Evolutionary conservation across 2,888 invertebrate species (phyloP).

Genomic region (Andrena hattorfiana): DNA sequence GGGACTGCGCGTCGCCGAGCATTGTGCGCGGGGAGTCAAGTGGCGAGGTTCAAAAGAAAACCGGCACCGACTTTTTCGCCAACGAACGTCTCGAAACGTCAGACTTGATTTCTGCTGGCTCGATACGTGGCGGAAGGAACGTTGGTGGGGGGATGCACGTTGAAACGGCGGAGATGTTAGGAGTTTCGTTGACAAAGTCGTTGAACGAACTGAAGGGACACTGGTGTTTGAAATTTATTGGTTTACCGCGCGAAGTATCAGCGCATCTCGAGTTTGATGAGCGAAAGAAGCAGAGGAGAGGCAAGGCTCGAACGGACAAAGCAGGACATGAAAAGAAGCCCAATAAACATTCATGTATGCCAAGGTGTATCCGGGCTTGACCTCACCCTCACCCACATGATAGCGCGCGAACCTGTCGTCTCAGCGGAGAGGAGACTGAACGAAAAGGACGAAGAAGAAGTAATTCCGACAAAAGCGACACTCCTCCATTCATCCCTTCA

Average conservation of each 20-base stretch:
- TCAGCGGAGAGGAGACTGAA: constrained; percentile 43
- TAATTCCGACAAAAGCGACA: constrained; percentile 77
- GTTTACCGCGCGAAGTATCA: not conserved
- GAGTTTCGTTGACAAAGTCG: not conserved
- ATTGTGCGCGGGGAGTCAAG: constrained; percentile 69
- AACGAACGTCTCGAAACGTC: constrained; percentile 60
- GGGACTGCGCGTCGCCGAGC: constrained; percentile 45
- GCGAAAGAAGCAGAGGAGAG: not conserved
- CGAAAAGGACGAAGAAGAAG: constrained; percentile 65
- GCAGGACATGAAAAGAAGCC: constrained; percentile 54
- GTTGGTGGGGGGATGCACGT: constrained; percentile 1
- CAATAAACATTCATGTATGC: constrained; percentile 78
- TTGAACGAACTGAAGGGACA: not conserved
- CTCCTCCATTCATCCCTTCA: constrained; percentile 75
- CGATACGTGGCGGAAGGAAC: not conserved
- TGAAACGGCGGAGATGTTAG: not conserved
- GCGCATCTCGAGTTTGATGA: not conserved
- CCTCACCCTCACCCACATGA: constrained; percentile 74
- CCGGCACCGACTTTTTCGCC: constrained; percentile 61
- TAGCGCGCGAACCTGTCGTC: constrained; percentile 79
- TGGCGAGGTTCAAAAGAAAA: constrained; percentile 66
- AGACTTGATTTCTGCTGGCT: constrained; percentile 41
- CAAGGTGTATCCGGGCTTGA: constrained; percentile 68
- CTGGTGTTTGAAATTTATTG: not conserved
- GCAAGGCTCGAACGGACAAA: constrained; percentile 31